phyloP scores from a whole-genome alignment of 2,888 invertebrate species.

The Lordiphosa andalusiaca region DNA sequence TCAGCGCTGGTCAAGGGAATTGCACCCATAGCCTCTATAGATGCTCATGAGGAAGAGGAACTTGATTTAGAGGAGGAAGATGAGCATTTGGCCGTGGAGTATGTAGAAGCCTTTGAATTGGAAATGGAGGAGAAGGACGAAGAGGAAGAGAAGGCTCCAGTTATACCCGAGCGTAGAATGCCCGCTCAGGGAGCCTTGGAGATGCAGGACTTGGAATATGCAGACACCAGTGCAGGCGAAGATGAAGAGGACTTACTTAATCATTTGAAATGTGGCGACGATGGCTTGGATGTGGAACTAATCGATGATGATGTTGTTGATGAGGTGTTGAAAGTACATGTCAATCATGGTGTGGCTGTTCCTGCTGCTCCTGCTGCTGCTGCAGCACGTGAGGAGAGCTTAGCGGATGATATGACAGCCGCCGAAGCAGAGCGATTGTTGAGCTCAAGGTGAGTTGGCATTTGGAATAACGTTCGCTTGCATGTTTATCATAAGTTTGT shows the following conservation, averaged over 20 bases:
- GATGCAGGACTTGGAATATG: slow-evolving; percentile 83
- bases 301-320: slow-evolving; percentile 51
- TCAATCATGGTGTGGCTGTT: slow-evolving; percentile 18
- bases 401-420: slow-evolving; percentile 87
- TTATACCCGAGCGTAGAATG: slow-evolving; percentile 52
- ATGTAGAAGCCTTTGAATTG: slow-evolving; percentile 34
- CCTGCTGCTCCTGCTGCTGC: neutral
- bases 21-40: slow-evolving; percentile 77
- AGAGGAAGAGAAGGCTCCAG: slow-evolving; percentile 45
- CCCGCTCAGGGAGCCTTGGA: slow-evolving; percentile 81
- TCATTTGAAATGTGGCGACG: slow-evolving; percentile 77
- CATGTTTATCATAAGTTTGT: neutral
- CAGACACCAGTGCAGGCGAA: slow-evolving; percentile 82
- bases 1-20: slow-evolving; percentile 67
- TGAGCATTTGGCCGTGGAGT: slow-evolving; percentile 51
- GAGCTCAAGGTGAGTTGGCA: slow-evolving; percentile 87
- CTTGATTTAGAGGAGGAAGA: slow-evolving; percentile 31
- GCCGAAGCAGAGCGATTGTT: slow-evolving; percentile 93
- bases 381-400: slow-evolving; percentile 68
- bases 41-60: slow-evolving; percentile 75
- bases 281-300: slow-evolving; percentile 80
- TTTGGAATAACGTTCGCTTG: neutral
- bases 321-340: slow-evolving; percentile 49
- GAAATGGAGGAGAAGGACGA: slow-evolving; percentile 21
- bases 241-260: slow-evolving; percentile 81